Evolutionary conservation across 2,888 invertebrate species (phyloP).

Genomic region (Acholoe squamosa): DNA sequence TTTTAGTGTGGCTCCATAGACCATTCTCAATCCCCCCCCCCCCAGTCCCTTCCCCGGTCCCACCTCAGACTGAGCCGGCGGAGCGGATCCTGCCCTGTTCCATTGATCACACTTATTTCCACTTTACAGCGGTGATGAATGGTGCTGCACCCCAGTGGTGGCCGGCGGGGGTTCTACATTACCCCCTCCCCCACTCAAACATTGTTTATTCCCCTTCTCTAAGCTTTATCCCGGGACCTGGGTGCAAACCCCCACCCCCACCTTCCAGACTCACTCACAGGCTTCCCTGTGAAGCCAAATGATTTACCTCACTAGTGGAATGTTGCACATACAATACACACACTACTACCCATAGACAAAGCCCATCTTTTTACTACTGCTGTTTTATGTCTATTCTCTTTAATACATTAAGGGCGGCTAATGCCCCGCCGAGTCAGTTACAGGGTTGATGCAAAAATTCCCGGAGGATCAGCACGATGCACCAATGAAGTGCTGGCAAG

Average conservation of each 20-base stretch:
- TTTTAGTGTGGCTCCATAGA: neutral
- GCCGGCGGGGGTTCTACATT: neutral
- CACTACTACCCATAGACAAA: too few relatives aligned
- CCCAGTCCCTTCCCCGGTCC: neutral
- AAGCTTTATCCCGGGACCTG: neutral
- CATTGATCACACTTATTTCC: conserved; percentile 23
- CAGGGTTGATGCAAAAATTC: too few relatives aligned
- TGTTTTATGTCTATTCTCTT: too few relatives aligned
- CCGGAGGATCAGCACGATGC: too few relatives aligned
- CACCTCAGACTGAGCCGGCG: neutral
- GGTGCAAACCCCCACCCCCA: too few relatives aligned
- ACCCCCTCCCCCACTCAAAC: neutral
- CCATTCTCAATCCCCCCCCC: neutral
- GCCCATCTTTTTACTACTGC: too few relatives aligned
- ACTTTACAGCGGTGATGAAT: neutral
- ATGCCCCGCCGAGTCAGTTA: too few relatives aligned
- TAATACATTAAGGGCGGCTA: too few relatives aligned
- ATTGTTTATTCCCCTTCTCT: neutral
- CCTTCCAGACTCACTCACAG: neutral
- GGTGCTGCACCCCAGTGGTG: neutral
- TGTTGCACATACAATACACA: too few relatives aligned
- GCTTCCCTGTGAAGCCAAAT: too few relatives aligned
- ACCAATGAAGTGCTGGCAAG: too few relatives aligned
- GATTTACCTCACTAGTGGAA: too few relatives aligned
- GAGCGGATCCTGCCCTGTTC: neutral